These are phyloP conservation scores for Actinemys pallida DNA, from an alignment of 2,113 vertebrate species.

Conservation along the genomic window DNA sequence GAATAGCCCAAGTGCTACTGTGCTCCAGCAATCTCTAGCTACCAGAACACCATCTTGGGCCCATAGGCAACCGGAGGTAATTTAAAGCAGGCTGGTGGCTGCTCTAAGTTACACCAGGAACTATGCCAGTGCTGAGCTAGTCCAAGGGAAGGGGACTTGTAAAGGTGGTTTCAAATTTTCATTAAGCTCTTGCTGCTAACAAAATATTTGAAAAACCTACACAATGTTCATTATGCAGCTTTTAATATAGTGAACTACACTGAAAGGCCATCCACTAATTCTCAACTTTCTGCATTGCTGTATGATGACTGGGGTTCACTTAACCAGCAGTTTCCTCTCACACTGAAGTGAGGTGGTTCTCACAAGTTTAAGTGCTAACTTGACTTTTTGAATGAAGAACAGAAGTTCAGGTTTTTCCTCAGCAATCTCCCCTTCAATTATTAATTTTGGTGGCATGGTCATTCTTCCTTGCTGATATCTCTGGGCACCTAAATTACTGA, in stretches of 20 bases:
- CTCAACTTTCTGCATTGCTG: accelerated
- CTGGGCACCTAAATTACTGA: background rate
- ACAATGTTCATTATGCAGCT: background rate
- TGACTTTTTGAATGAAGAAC: background rate
- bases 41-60: background rate
- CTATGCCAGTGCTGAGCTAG: background rate
- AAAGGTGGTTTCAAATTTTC: accelerated
- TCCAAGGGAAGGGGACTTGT: background rate
- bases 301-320: accelerated
- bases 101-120: background rate
- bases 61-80: background rate
- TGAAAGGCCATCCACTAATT: background rate
- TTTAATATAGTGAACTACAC: background rate
- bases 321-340: background rate
- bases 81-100: background rate
- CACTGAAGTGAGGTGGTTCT: background rate
- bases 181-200: background rate
- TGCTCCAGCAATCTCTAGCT: background rate
- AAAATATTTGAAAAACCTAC: background rate
- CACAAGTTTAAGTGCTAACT: background rate
- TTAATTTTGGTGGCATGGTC: background rate
- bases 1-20: background rate
- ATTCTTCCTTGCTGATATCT: background rate
- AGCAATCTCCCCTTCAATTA: background rate
- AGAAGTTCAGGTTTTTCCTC: background rate